Conservation (phyloP, 2,797 vertebrate species). For the Chaunax sp. region DNA sequence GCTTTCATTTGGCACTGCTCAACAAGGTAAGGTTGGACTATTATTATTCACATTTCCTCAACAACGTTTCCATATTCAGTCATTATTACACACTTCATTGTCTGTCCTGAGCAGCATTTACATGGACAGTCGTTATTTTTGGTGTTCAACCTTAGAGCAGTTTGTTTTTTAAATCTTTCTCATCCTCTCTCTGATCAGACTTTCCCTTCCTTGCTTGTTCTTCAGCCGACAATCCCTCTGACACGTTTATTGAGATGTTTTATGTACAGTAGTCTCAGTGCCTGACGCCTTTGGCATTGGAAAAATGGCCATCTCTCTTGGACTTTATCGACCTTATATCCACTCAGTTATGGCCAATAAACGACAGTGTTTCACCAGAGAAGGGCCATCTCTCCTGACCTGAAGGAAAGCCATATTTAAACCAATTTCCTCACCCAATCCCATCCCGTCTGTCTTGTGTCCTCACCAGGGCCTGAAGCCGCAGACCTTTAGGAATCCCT, state of each 20-base stretch:
- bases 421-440: too few species aligned
- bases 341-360: neutral
- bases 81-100: too few species aligned
- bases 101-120: too few species aligned
- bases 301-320: constrained; percentile 1
- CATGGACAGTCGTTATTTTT: too few species aligned
- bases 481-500: constrained; percentile 94
- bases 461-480: constrained; percentile 90
- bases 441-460: constrained; percentile 38
- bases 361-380: constrained; percentile 9
- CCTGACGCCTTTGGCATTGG: too few species aligned
- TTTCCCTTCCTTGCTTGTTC: neutral
- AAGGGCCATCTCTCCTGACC: neutral
- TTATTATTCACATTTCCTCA: neutral
- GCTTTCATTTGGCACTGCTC: constrained; percentile 93
- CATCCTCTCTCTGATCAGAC: too few species aligned
- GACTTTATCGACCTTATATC: neutral
- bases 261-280: too few species aligned
- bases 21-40: constrained; percentile 85
- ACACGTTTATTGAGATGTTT: constrained; percentile 7
- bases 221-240: neutral
- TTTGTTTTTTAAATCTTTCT: too few species aligned
- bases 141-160: too few species aligned
- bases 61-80: neutral
- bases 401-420: neutral